A percentile compares a stretch with the other conserved stretches of the same genome.
phyloP scores from a whole-genome alignment of 2,888 invertebrate genomes.

The Xestia sexstrigata region DNA sequence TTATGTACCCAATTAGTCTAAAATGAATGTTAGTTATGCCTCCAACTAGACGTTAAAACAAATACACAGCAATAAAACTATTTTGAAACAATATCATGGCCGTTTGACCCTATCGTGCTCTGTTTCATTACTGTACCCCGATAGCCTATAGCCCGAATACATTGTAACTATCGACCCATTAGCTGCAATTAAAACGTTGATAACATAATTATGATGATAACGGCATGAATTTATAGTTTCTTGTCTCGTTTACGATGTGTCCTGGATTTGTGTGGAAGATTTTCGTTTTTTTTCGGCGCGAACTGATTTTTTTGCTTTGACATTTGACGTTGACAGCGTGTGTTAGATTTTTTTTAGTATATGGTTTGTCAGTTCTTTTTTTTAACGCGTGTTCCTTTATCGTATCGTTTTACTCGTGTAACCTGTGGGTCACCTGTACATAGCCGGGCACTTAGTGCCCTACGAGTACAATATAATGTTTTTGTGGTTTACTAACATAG shows the following conservation, averaged over 20 bases:
- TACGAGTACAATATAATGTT: no score
- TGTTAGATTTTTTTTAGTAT: slow-evolving; percentile 11
- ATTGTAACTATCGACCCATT: slow-evolving; percentile 84
- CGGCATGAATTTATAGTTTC: slow-evolving; percentile 66
- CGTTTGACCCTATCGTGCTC: slow-evolving; percentile 49
- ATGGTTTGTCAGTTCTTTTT: slow-evolving; percentile 13
- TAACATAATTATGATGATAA: slow-evolving; percentile 84
- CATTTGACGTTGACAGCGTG: slow-evolving; percentile 6
- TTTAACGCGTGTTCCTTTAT: background rate
- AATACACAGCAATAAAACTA: slow-evolving; percentile 67
- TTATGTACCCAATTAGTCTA: slow-evolving; percentile 1
- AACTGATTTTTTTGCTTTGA: background rate
- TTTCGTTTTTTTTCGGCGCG: slow-evolving; percentile 5
- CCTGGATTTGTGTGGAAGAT: slow-evolving; percentile 40
- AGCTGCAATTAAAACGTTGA: slow-evolving; percentile 85
- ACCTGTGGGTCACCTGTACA: no score
- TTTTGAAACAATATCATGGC: slow-evolving; percentile 67
- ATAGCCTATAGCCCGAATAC: slow-evolving; percentile 75
- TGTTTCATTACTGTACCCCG: slow-evolving; percentile 61
- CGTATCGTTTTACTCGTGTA: no score
- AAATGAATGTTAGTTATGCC: slow-evolving; percentile 17
- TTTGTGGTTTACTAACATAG: no score
- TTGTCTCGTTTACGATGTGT: slow-evolving; percentile 44
- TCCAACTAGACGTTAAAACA: slow-evolving; percentile 37
- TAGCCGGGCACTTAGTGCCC: no score